Base-by-base conservation (phyloP, 2,113 vertebrate species). In the Podarcis cretensis region DNA sequence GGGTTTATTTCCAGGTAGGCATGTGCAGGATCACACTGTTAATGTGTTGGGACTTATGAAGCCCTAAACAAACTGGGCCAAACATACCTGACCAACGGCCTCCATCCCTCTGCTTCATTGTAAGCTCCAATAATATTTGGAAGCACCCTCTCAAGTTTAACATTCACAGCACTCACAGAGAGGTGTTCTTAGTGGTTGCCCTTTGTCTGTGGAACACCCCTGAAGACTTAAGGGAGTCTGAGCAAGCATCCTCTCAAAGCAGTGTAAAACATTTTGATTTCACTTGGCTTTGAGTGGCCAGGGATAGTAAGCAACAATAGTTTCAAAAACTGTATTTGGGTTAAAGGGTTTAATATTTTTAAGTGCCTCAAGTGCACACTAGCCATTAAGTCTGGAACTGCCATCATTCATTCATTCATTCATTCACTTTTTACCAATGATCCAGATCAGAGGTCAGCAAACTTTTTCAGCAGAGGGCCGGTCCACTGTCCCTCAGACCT, bases 391-490 rank as follows among this genome's bases (percentile, higher is more conserved):
- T 65, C 37, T 43, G 6, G 27, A 20, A 65, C 14, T 21, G 25
- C 57, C 23, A 86, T 43, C 59, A 21, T 85, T 85, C 57, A n/a
- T 85, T 43, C 59, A 20, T 85, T 85, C 59, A n/a, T 85, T 43
- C 21, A 63, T 20, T 75, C 32, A 30, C 54, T 27, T 76, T 85
- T 77, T 65, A 76, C 5, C 30, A 25, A 66, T 9, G 66, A 48
- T 40, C 59, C 74, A 66, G 35, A 78, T 78, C 43, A 43, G 43
- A 43, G 43, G 43, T 43, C 43, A 43, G 43, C 43, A 43, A 43
- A 43, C 43, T 43, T 43, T 43, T 43, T 43, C 43, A 43, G 6
- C 43, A 0, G 6, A 35, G 43, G 43, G 43, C 43, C 43, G 43
- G 43, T 43, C 43, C 43, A 43, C 43, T 43, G 6, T 43, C 43